Evolutionary conservation across 1,140 invertebrate species (phyloP), one percentile per base, ranked within the genome.

Genomic region (Ceratitis capitata): DNA sequence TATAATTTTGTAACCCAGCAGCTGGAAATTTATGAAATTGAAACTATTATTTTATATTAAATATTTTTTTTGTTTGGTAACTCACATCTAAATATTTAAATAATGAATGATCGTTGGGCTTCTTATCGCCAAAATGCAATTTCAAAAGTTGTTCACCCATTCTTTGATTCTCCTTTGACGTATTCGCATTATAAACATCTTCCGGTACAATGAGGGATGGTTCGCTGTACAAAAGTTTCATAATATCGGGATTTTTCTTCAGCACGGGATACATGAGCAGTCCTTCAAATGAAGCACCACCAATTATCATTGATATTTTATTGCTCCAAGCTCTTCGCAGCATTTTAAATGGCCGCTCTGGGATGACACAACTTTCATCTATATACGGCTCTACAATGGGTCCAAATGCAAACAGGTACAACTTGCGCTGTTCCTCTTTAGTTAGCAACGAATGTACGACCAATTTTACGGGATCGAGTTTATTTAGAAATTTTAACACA

Each of bases 401-500:
- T 47, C 83, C 85, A 83, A 87, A 86, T 42, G 85, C 29, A 83
- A 83, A 85, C 16, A 85, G 23, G 0, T 87, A 74, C 39, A 88
- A 87, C 1, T 89, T 83, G 3, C 89, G 85, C 0, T 29, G 23
- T 39, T 89, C 88, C 19, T 88, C 85, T 6, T 56, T 29, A 0
- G 56, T 85, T 12, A 19, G 32, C 85, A 23, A 88, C 4, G 32
- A 88, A 29, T 90, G 85, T 35, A 87, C 82, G 0, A 89, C 87
- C 19, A 91, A 32, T 6, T 89, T 85, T 0, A n/a, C 9, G 1
- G 90, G 84, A 0, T 87, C 85, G 3, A 91, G 61, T 5, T 83
- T 84, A 16, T 74, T 87, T 23, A 94, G 85, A 88, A 92, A 92
- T 5, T 92, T 87, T 51, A 89, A 88, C 0, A 92, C 86, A 19